A percentile compares a stretch with the other conserved stretches of the same genome.
Evolutionary conservation across 2,113 vertebrate species (phyloP).

Genomic region (Aldabrachelys gigantea): DNA sequence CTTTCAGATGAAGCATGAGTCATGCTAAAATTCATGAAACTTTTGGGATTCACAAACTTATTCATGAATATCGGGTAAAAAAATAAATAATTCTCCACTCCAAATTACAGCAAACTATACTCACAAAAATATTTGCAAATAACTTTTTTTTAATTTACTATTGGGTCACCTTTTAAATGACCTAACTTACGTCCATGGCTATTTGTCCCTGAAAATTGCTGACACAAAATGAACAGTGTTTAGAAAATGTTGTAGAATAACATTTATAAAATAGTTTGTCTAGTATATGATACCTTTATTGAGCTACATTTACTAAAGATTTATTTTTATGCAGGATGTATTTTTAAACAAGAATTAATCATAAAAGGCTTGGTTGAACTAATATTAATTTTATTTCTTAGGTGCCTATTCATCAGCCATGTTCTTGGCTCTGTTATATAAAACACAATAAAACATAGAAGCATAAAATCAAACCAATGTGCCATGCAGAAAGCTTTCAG

Average conservation of each 20-base stretch:
- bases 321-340: neutral
- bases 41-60: neutral
- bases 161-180: neutral
- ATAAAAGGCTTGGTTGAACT: neutral
- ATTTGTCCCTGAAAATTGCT: neutral
- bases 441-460: neutral
- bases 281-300: neutral
- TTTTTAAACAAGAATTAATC: neutral
- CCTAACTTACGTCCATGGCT: neutral
- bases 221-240: neutral
- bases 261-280: neutral
- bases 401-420: neutral
- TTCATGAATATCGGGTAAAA: neutral
- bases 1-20: neutral
- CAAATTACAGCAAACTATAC: neutral
- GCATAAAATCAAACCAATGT: neutral
- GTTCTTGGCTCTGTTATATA: neutral
- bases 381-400: neutral
- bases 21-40: neutral
- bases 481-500: neutral
- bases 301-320: neutral
- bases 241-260: neutral
- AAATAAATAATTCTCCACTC: neutral
- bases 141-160: neutral
- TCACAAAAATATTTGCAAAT: neutral